phyloP scores from a whole-genome alignment of 2,797 vertebrate genomes.

The Leptatherina wallacei region DNA sequence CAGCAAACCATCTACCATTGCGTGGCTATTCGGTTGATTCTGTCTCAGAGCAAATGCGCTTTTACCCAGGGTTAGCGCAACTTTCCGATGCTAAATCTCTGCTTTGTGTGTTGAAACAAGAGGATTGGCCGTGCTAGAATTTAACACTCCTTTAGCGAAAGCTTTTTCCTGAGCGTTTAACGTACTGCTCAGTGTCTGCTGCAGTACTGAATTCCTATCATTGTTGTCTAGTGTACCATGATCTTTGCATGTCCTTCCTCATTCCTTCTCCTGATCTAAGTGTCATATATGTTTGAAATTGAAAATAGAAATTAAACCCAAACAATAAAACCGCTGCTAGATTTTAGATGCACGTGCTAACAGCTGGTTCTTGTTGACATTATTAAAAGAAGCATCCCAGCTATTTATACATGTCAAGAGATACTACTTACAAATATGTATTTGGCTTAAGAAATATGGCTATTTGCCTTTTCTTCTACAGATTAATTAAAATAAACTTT shows the following conservation, averaged over 20 bases:
- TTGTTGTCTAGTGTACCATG: conserved; percentile 41
- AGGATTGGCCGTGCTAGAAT: conserved; percentile 36
- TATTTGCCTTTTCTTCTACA: no score
- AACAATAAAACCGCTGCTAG: not conserved
- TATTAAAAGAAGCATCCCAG: not conserved
- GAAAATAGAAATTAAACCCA: not conserved
- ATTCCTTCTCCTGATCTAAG: not conserved
- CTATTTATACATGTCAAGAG: not conserved
- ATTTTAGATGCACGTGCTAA: conserved; percentile 31
- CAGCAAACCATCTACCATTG: not conserved
- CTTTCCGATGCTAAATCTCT: not conserved
- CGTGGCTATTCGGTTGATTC: not conserved
- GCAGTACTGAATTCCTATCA: conserved; percentile 44
- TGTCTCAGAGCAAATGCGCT: accelerated
- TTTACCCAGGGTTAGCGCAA: conserved; percentile 13
- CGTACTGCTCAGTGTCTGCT: conserved; percentile 20
- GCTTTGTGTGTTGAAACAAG: not conserved
- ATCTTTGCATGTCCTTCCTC: conserved; percentile 6
- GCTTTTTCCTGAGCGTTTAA: not conserved
- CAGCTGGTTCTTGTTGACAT: conserved; percentile 42
- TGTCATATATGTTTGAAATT: no score
- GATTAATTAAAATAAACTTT: no score
- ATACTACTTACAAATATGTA: not conserved
- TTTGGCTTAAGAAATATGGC: not conserved
- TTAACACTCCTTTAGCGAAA: not conserved